Conservation (phyloP, 1,140 invertebrate genomes). For the Sycophaga agraensis region DNA sequence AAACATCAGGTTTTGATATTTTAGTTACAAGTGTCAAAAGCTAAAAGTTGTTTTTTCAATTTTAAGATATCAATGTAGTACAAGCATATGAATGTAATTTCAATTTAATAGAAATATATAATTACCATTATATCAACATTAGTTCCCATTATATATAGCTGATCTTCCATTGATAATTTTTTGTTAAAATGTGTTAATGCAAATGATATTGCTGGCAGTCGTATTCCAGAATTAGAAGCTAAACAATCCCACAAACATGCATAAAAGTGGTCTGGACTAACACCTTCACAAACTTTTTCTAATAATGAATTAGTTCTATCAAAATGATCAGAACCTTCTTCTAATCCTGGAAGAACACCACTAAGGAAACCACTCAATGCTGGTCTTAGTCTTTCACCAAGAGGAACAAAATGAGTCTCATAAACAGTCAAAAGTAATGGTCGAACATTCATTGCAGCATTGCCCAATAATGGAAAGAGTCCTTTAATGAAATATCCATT, state of each 20-base stretch:
- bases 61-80: no score
- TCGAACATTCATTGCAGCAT: slow-evolving; percentile 90
- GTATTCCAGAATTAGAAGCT: slow-evolving; percentile 78
- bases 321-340: slow-evolving; percentile 90
- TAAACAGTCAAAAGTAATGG: slow-evolving; percentile 83
- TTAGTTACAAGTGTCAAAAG: no score
- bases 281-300: slow-evolving; percentile 79
- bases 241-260: slow-evolving; percentile 88
- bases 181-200: slow-evolving; percentile 82
- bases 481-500: slow-evolving; percentile 57
- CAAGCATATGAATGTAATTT: no score
- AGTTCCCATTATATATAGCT: slow-evolving; percentile 82
- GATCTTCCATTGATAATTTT: slow-evolving; percentile 80
- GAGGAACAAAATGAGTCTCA: slow-evolving; percentile 88
- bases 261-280: slow-evolving; percentile 80
- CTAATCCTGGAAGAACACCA: slow-evolving; percentile 82
- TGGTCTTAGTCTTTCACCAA: slow-evolving; percentile 78
- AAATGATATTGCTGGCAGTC: slow-evolving; percentile 82
- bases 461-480: slow-evolving; percentile 84
- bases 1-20: no score
- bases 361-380: slow-evolving; percentile 85
- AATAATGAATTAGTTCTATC: slow-evolving; percentile 78
- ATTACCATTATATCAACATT: slow-evolving; percentile 81
- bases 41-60: no score
- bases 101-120: no score